Percentiles rank a stretch among this genome's conserved stretches.
These are phyloP conservation scores for Columba guinea DNA, from an alignment of 2,797 vertebrate species.

Conservation along the genomic window DNA sequence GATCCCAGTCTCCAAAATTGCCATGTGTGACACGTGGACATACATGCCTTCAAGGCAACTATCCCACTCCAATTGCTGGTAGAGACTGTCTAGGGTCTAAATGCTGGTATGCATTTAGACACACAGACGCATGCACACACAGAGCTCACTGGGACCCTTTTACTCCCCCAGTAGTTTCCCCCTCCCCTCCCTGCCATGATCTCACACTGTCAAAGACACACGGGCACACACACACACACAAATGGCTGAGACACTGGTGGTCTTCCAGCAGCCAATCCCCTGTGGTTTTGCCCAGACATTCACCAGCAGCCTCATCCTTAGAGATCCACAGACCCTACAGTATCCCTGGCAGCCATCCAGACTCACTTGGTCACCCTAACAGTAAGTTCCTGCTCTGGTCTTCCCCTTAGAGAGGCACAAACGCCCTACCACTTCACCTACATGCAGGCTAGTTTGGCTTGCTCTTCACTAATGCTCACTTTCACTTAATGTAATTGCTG, in stretches of 20 bases:
- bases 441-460: background rate
- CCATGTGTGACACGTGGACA: background rate
- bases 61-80: background rate
- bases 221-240: background rate
- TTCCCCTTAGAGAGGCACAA: background rate
- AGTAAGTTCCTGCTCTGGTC: background rate
- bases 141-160: background rate
- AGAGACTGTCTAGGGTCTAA: background rate
- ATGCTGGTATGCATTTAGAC: fast-evolving
- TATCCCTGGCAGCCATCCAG: background rate
- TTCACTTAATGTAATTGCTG: background rate
- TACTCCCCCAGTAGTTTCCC: background rate
- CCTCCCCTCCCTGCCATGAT: background rate
- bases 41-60: background rate
- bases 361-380: background rate
- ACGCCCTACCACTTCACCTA: background rate
- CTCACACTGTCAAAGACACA: background rate
- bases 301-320: background rate
- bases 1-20: background rate
- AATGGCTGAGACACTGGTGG: background rate
- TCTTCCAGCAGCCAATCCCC: background rate
- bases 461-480: background rate
- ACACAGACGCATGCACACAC: no score
- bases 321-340: background rate
- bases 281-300: background rate